Base-by-base conservation (phyloP, 2,113 vertebrate species). In the Barnardius zonarius region DNA sequence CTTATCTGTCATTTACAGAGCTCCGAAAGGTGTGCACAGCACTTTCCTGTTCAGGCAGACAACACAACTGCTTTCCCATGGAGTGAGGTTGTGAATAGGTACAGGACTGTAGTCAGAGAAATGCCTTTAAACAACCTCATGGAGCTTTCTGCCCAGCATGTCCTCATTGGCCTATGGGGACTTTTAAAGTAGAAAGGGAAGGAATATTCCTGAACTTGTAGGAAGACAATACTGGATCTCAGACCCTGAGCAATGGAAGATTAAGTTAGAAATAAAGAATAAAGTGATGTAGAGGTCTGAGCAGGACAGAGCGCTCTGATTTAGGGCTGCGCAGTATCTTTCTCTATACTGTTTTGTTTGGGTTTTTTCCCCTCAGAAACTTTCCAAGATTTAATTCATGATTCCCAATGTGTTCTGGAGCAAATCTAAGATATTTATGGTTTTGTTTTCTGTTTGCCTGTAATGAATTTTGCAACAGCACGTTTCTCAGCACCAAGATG, bases 1-100 rank as follows among this genome's bases (percentile, higher is more conserved):
- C 88, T 93, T 95, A 93, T 96, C 92, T 96, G 69, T 49, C 93
- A 88, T 48, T 96, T 93, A 39, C 90, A 96, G 95, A 84, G 80
- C 55, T 79, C 57, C 19, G 57, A 57, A 95, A 88, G 43, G 61
- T 96, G 72, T 88, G 64, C 92, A 72, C 76, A 96, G 61, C 90
- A 84, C 44, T 95, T 95, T 86, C 23, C 35, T 75, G 15, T 54
- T 63, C 68, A 51, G 48, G 51, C 82, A 90, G 67, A 13, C 1
- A 6, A 13, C 10, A 19, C 55, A 78, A 39, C 11, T 2, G 3
- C 64, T 81, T 88, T 90, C 33, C 66, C 52, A 70, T 35, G 70
- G 59, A 35, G 37, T 63, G 63, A n/a, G 35, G 63, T 2, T 80
- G 59, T 72, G 64, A 93, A 75, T 41, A 83, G 39, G 35, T 10